Conservation (phyloP, 2,797 vertebrate genomes). For the Anas bahamensis region DNA sequence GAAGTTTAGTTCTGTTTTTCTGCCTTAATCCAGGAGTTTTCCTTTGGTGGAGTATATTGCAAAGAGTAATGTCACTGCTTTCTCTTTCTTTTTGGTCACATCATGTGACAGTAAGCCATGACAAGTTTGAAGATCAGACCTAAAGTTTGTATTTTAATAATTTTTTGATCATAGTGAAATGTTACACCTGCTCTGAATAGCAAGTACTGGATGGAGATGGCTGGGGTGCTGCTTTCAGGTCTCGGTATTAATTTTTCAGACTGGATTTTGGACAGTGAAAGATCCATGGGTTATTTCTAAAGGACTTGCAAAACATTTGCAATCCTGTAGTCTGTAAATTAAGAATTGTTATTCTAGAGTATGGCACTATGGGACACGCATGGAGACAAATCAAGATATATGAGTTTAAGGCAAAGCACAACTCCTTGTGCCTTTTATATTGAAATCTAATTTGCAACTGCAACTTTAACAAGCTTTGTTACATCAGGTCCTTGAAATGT, state of each 20-base stretch:
- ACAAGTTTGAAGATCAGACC: not conserved
- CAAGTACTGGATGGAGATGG: conserved; percentile 46
- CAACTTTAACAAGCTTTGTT: not conserved
- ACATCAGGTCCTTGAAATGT: not conserved
- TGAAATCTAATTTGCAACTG: not conserved
- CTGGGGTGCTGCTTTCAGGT: not conserved
- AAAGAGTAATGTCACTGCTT: not conserved
- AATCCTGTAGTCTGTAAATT: not conserved
- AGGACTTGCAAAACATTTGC: not conserved
- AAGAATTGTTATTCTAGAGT: not conserved
- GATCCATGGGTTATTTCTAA: not conserved
- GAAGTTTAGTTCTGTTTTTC: not conserved
- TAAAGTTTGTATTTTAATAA: not conserved
- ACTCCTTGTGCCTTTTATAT: not conserved
- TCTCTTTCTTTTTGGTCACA: not conserved
- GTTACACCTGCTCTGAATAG: not conserved
- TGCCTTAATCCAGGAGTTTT: not conserved
- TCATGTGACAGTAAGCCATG: accelerated
- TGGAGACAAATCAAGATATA: not conserved
- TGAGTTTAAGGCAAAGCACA: not conserved
- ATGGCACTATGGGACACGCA: not conserved
- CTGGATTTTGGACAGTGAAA: not conserved
- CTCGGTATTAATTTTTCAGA: not conserved
- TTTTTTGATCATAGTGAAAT: not conserved
- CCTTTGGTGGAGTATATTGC: not conserved